Conservation (phyloP, 2,113 vertebrate species). For the Sander vitreus region DNA sequence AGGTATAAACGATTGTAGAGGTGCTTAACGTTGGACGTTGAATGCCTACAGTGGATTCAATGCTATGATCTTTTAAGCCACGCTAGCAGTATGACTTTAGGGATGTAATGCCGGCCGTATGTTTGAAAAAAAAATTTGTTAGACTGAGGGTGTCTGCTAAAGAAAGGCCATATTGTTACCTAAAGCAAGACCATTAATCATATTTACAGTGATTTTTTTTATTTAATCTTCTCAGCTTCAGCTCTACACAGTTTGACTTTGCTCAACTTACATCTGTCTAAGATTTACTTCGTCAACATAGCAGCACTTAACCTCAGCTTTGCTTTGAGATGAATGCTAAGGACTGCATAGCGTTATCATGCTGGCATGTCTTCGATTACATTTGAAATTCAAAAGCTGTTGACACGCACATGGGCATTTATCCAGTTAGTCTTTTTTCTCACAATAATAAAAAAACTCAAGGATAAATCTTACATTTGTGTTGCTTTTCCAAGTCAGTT, state of each 20-base stretch:
- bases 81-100: not conserved
- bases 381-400: no score
- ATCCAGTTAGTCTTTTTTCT: not conserved
- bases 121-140: not conserved
- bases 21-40: not conserved
- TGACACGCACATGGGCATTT: no score
- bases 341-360: not conserved
- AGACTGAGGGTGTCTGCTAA: not conserved
- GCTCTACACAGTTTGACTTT: not conserved
- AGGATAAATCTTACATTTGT: not conserved
- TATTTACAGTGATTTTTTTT: not conserved
- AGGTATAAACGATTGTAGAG: not conserved
- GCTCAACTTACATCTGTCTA: not conserved
- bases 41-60: not conserved
- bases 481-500: no score
- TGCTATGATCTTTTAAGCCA: not conserved
- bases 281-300: not conserved
- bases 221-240: not conserved
- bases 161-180: not conserved
- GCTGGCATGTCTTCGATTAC: no score
- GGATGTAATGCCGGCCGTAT: not conserved
- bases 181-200: not conserved
- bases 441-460: not conserved
- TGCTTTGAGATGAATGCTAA: slow-evolving; percentile 13
- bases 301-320: not conserved